Base-by-base conservation (phyloP, 2,888 invertebrate genomes). In the Melanophora roralis region DNA sequence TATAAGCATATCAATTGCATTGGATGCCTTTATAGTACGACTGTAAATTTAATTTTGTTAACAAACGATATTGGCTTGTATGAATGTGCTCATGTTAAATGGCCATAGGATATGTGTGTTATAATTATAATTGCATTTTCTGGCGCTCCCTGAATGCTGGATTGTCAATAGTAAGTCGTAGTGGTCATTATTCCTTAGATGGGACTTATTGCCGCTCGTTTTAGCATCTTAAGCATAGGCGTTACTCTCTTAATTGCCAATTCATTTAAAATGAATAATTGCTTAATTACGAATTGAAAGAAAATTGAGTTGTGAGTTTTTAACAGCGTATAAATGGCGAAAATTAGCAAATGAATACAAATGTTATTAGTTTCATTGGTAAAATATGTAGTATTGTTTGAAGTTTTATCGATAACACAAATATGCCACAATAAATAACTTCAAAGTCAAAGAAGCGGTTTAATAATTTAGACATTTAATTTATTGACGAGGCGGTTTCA, bases 181-280 rank as follows among this genome's bases (percentile, higher is more conserved):
- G 72, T n/a, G n/a, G n/a, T 19, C 38, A 16, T 2, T 47, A 59
- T 45, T 38, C 51, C 43, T 59, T 38, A 36, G 40, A 9, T 49
- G 21, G 32, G 32, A 45, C 23, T 27, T 53, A 16, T 9, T 53
- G 60, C 51, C 49, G 64, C 49, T 49, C 21, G 51, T 27, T 49
- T 49, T 36, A 23, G 69, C 62, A n/a, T n/a, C n/a, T 57, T 69
- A 78, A 68, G 64, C 79, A 83, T 83, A 81, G 85, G 86, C 82
- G 84, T 86, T 84, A 82, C 80, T 77, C 83, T 82, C 85, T 85
- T 85, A 87, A 86, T 87, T 87, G 88, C 85, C 87, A 86, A 88
- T 87, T 86, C 86, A 87, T 88, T 88, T 88, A 86, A n/a, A 86
- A 87, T 87, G 88, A 88, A 86, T 87, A 88, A 88, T 88, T 88